Percentiles rank a stretch among this genome's conserved stretches.
Evolutionary conservation across 2,888 invertebrate species (phyloP).

Genomic region (Drosophila mulleri): DNA sequence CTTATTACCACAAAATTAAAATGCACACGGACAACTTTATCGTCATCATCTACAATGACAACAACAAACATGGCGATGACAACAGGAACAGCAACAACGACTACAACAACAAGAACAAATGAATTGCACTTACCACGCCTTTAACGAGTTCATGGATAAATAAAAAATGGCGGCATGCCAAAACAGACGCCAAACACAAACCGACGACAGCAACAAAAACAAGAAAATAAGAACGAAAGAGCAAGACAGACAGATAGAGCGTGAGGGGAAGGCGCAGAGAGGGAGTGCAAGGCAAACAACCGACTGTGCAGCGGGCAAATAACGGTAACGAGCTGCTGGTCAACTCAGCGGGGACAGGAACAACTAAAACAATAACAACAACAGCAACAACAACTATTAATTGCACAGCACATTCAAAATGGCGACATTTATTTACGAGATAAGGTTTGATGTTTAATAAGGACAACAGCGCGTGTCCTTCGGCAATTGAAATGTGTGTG

Average conservation of each 20-base stretch:
- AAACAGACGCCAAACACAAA: constrained; percentile 51
- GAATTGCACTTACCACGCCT: constrained; percentile 65
- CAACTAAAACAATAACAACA: constrained; percentile 25
- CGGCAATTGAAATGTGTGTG: constrained; percentile 48
- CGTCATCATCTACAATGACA: constrained; percentile 32
- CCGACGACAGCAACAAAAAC: constrained; percentile 30
- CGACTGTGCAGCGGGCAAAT: constrained; percentile 34
- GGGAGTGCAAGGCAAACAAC: constrained; percentile 13
- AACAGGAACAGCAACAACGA: constrained; percentile 24
- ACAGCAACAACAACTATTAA: constrained; percentile 49
- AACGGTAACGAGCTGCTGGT: constrained; percentile 37
- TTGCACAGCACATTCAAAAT: constrained; percentile 57
- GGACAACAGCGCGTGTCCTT: constrained; percentile 54
- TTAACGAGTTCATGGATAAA: constrained; percentile 70
- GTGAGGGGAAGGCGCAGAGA: too few species aligned
- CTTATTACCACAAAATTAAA: constrained; percentile 40
- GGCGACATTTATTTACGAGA: constrained; percentile 50
- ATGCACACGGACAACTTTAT: constrained; percentile 54
- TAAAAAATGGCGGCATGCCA: constrained; percentile 81
- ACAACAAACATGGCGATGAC: constrained; percentile 18
- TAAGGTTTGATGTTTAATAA: constrained; percentile 49
- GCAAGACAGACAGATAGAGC: not conserved
- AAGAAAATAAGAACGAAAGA: constrained; percentile 13
- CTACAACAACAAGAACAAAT: constrained; percentile 24
- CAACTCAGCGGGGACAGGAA: constrained; percentile 43